phyloP scores from a whole-genome alignment of 2,888 invertebrate species.

The Eristalis arbustorum region DNA sequence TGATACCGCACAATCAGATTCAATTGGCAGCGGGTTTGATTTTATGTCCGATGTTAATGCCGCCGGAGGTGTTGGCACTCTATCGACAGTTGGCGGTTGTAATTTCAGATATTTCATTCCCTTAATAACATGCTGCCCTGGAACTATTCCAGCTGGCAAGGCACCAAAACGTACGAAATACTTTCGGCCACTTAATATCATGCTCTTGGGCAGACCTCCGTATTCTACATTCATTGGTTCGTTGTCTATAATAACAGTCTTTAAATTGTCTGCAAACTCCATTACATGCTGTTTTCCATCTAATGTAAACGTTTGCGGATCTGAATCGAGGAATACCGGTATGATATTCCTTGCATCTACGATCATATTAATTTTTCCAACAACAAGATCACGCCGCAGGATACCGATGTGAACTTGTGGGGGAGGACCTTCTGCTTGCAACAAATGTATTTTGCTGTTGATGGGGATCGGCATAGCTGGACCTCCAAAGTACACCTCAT shows the following conservation, averaged over 20 bases:
- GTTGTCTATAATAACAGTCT: conserved; percentile 89
- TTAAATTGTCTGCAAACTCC: conserved; percentile 89
- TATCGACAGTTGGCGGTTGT: conserved; percentile 76
- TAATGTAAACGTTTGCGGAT: conserved; percentile 89
- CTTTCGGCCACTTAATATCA: conserved; percentile 87
- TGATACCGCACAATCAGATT: conserved; percentile 82
- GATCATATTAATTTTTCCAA: conserved; percentile 91
- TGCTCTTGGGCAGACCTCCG: conserved; percentile 91
- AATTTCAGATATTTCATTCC: conserved; percentile 86
- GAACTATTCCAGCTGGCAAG: conserved; percentile 86
- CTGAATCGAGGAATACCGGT: conserved; percentile 91
- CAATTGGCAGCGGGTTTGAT: conserved; percentile 72
- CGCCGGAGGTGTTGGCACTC: conserved; percentile 70
- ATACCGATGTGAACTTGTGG: conserved; percentile 96
- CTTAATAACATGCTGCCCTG: conserved; percentile 86
- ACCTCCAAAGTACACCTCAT: conserved; percentile 96
- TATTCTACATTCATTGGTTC: conserved; percentile 89
- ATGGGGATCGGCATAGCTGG: conserved; percentile 90
- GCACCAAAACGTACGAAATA: conserved; percentile 91
- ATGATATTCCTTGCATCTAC: conserved; percentile 90
- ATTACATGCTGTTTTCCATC: conserved; percentile 87
- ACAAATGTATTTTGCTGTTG: conserved; percentile 87
- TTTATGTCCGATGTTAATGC: conserved; percentile 71
- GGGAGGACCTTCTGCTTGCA: conserved; percentile 93
- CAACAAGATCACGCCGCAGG: conserved; percentile 89